phyloP scores from a whole-genome alignment of 2,797 vertebrate genomes.

The Neopelma chrysocephalum region DNA sequence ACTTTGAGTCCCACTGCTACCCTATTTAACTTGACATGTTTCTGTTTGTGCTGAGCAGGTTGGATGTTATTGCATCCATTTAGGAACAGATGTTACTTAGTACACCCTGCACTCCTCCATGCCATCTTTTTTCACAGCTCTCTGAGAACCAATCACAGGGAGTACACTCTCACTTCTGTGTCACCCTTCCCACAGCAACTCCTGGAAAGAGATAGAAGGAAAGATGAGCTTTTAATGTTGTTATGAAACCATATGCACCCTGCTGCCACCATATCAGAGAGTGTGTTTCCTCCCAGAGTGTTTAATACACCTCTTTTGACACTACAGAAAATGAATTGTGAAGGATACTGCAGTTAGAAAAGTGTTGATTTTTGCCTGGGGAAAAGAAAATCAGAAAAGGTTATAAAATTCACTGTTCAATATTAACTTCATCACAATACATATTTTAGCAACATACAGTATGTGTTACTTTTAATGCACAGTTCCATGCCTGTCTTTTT shows the following conservation, averaged over 20 bases:
- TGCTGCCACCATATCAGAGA: slow-evolving; percentile 14
- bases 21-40: slow-evolving; percentile 14
- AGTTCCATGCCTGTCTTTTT: not conserved
- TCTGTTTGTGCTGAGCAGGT: slow-evolving; percentile 29
- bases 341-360: slow-evolving; percentile 17
- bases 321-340: slow-evolving; percentile 2
- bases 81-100: slow-evolving; percentile 50
- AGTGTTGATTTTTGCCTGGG: slow-evolving; percentile 40
- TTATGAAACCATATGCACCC: slow-evolving; percentile 22
- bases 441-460: slow-evolving; percentile 29
- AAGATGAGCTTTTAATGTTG: slow-evolving; percentile 47
- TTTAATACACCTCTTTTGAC: slow-evolving; percentile 46
- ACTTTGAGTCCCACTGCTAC: not conserved
- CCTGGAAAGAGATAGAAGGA: slow-evolving; percentile 38
- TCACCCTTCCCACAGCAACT: slow-evolving; percentile 23
- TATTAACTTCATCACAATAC: slow-evolving; percentile 46
- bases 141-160: slow-evolving; percentile 1
- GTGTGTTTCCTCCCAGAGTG: not conserved
- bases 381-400: slow-evolving; percentile 30
- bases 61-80: not conserved
- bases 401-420: slow-evolving; percentile 18
- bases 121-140: not conserved
- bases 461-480: slow-evolving; percentile 1
- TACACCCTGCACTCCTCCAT: not conserved
- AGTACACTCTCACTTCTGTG: not conserved